These are phyloP conservation scores for Solen grandis DNA, from an alignment of 1,140 invertebrate species.

Conservation along the genomic window DNA sequence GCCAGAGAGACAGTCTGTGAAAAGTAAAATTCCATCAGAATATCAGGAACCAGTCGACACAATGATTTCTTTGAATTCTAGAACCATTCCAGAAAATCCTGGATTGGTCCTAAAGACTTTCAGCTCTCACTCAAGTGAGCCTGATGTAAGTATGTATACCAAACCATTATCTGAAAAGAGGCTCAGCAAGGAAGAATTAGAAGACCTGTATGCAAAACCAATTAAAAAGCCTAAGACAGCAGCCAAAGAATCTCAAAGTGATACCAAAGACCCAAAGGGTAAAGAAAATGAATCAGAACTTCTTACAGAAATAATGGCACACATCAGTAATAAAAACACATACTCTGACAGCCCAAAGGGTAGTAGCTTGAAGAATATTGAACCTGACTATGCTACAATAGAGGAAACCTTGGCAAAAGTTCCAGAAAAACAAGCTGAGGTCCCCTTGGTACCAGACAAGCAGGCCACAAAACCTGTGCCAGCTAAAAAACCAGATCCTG, in stretches of 20 bases:
- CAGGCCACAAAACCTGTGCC: too few species aligned
- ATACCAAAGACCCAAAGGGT: neutral
- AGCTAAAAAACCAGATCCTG: too few species aligned
- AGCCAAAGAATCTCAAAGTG: neutral
- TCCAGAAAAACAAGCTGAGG: neutral
- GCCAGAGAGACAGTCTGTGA: conserved; percentile 1
- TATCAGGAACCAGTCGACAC: conserved; percentile 47
- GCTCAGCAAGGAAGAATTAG: conserved; percentile 48
- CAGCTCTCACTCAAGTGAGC: conserved; percentile 29
- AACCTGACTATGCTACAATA: conserved; percentile 46
- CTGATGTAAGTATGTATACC: conserved; percentile 45
- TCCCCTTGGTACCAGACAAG: too few species aligned
- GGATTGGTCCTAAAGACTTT: conserved; percentile 23
- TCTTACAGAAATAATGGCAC: conserved; percentile 33
- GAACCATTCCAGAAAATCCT: conserved; percentile 33
- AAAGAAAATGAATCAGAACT: conserved; percentile 2
- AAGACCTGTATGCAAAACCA: conserved; percentile 51
- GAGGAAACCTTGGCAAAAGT: conserved; percentile 26
- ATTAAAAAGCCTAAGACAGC: conserved; percentile 9
- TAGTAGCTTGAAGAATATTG: neutral
- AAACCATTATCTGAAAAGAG: conserved; percentile 46
- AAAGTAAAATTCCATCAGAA: neutral
- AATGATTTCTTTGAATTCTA: conserved; percentile 2
- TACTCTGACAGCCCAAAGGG: too few species aligned
- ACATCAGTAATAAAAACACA: conserved; percentile 20